Evolutionary conservation across 2,888 invertebrate genomes (phyloP).

Genomic region (Agrotis ipsilon): DNA sequence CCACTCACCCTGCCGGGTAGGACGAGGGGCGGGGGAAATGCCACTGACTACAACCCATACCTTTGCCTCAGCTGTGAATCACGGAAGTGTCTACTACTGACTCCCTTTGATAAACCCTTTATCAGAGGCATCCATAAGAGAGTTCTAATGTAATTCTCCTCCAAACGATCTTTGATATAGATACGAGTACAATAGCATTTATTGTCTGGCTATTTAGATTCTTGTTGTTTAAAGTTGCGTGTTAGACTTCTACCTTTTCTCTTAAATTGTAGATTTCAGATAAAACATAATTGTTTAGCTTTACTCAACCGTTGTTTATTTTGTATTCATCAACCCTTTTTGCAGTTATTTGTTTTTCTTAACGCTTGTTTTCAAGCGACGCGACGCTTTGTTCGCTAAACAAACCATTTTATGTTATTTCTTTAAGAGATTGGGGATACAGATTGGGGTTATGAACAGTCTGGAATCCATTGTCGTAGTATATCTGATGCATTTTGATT

Average conservation of each 20-base stretch:
- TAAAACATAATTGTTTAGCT: conserved; percentile 1
- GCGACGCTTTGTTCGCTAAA: conserved; percentile 7
- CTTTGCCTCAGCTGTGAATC: conserved; percentile 66
- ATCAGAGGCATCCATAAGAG: conserved; percentile 18
- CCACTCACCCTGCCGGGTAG: conserved; percentile 75
- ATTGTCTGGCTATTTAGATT: background rate
- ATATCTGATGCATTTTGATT: conserved; percentile 15
- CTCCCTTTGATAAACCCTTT: conserved; percentile 45
- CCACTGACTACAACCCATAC: conserved; percentile 56
- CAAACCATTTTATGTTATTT: background rate
- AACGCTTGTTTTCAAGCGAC: conserved; percentile 3
- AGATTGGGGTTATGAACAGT: background rate
- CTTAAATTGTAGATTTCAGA: background rate
- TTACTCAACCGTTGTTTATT: conserved; percentile 1
- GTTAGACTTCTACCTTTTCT: background rate
- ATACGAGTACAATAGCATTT: background rate
- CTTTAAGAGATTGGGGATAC: background rate
- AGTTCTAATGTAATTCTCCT: background rate
- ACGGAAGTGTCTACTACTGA: conserved; percentile 66
- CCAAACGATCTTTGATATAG: background rate
- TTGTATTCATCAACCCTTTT: conserved; percentile 6
- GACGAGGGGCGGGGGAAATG: conserved; percentile 52
- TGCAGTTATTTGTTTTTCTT: conserved; percentile 28
- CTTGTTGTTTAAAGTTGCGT: background rate
- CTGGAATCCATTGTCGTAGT: background rate